Conservation (phyloP, 2,113 vertebrate species). For the Trachemys scripta region DNA sequence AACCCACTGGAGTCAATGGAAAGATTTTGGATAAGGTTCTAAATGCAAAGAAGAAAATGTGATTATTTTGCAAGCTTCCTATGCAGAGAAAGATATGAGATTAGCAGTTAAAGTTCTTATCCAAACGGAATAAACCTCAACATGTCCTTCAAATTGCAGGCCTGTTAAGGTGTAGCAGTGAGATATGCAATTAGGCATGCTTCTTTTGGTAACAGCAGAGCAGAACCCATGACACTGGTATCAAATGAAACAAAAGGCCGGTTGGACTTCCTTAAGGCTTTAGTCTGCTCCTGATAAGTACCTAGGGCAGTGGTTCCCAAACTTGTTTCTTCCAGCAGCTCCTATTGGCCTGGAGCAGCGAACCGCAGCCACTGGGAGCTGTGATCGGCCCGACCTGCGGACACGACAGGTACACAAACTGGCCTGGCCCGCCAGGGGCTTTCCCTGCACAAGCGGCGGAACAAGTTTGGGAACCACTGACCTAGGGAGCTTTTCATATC, state of each 20-base stretch:
- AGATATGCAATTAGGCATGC: slow-evolving; percentile 36
- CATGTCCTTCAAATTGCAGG: slow-evolving; percentile 34
- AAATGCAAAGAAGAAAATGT: neutral
- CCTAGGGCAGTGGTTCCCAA: neutral
- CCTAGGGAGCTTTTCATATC: slow-evolving; percentile 56
- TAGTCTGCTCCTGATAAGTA: slow-evolving; percentile 54
- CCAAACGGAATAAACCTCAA: slow-evolving; percentile 38
- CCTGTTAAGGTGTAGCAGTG: slow-evolving; percentile 39
- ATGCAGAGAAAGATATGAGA: neutral
- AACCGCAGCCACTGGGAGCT: too few relatives aligned
- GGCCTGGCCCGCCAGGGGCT: too few relatives aligned
- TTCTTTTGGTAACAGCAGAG: neutral
- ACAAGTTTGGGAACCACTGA: neutral
- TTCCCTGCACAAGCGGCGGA: too few relatives aligned
- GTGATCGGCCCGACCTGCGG: too few relatives aligned
- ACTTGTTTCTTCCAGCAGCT: too few relatives aligned
- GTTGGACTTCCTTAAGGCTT: slow-evolving; percentile 13
- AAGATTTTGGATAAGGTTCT: neutral
- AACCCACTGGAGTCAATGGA: neutral
- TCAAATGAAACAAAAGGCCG: slow-evolving; percentile 18
- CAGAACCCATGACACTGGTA: slow-evolving; percentile 44
- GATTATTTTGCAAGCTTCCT: slow-evolving; percentile 8
- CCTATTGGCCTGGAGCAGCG: too few relatives aligned
- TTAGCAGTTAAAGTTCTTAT: slow-evolving; percentile 24
- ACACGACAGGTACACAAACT: too few relatives aligned